Evolutionary conservation across 2,797 vertebrate genomes (phyloP), one percentile per base, ranked within the genome.

Genomic region (Simalia tracyae): DNA sequence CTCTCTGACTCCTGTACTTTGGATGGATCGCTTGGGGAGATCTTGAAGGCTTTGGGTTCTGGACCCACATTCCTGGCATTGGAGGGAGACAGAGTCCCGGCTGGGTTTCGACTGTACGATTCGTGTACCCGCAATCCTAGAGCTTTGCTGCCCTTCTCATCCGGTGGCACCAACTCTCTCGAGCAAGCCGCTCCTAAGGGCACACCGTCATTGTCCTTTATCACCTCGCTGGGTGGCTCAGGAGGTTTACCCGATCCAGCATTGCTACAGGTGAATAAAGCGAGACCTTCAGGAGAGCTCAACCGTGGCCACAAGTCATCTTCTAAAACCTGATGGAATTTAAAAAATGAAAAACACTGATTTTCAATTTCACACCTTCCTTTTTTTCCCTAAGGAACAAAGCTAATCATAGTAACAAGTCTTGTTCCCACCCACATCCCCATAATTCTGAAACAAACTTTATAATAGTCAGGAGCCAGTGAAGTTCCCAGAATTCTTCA

Each of bases 221-320:
- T 94, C 42, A 96, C 36, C 92, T 98, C 97, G 0, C 88, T 90
- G 89, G 97, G 14, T 17, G 96, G 96, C 94, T 98, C 97, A 64
- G 90, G 92, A 84, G 92, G 94, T 57, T 96, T 97, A 28, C 97
- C 96, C 87, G 97, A 95, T 88, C 97, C 95, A 31, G 22, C 15
- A 94, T 91, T 96, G 95, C 97, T 97, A 61, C 96, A 96, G 64
- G 94, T 90, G 88, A 98, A 97, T 87, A 97, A 91, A 96, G 98
- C 97, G 90, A 98, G 1, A 24, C 97, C 94, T 93, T 98, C 98
- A 3, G 97, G 95, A 5, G 97, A 87, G 66, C 90, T 97, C 92
- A 97, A 94, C 10, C 96, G 97, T 76, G 97, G 96, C 98, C 98
- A 98, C 0, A 96, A 94, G 60, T 98, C 98, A 56, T 98, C 98